Base-by-base conservation (phyloP, 2,797 vertebrate species). In the Lacerta viridis region DNA sequence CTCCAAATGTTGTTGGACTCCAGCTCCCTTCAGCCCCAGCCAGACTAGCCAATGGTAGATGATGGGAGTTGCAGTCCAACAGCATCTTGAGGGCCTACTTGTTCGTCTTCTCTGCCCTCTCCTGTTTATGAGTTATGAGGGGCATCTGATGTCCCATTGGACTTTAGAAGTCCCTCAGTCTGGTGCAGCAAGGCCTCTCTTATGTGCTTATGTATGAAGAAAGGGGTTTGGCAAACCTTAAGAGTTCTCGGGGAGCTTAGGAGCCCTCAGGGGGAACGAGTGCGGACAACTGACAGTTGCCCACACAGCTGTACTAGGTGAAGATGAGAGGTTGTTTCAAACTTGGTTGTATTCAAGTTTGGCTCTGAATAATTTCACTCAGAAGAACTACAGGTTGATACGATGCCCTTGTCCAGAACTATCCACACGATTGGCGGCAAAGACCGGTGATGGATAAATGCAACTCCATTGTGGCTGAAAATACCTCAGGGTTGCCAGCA, bases 381-480 rank as follows among this genome's bases (percentile, higher is more conserved):
- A 41, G 39, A 41, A 41, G 39, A 41, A 41, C 39, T 41, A 41
- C 39, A 41, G 39, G 39, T 41, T 41, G 39, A n/a, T 77, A 5
- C 36, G 13, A 29, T 77, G 43, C 64, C 39, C 39, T 76, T 77
- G 41, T 43, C 20, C 33, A 91, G 91, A 75, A 88, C 91, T 68
- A 33, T 87, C 90, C 0, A 0, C 59, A 41, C 78, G 91, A 76
- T 41, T 41, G 50, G 36, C 11, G 36, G 74, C 36, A 75, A 75
- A 41, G 43, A 13, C 50, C 41, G 29, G 15, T 78, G 43, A 78
- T 15, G 43, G 43, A 50, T 46, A 78, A 78, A 78, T 55, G 76
- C 43, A 78, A 46, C 25, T 23, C 27, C 43, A 50, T 85, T 87
- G 76, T 20, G 76, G 90, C 89, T 93, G 87, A 17, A 66, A 50